Evolutionary conservation across 1,140 invertebrate species (phyloP).

Genomic region (Apis cerana): DNA sequence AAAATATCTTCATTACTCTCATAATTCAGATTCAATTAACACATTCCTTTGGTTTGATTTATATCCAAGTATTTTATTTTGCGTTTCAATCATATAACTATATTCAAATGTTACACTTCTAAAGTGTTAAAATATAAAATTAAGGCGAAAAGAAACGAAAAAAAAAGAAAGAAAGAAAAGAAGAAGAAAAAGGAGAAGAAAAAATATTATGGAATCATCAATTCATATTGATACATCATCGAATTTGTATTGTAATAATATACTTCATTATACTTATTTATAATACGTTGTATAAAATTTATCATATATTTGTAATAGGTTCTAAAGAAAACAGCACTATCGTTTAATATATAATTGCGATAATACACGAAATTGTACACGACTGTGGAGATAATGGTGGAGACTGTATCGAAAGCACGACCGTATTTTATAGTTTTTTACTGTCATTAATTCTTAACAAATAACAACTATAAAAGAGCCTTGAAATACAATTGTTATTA

Average conservation of each 20-base stretch:
- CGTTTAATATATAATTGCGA: conserved; percentile 17
- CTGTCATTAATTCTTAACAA: conserved; percentile 39
- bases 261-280: conserved; percentile 12
- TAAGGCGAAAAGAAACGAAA: background rate
- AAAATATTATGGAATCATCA: background rate
- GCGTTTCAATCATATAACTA: background rate
- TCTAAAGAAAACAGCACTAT: conserved; percentile 3
- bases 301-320: conserved; percentile 22
- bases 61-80: conserved; percentile 7
- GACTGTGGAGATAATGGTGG: background rate
- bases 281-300: conserved; percentile 33
- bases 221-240: background rate
- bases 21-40: conserved; percentile 36
- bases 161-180: background rate
- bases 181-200: background rate
- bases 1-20: conserved; percentile 22
- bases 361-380: conserved; percentile 26
- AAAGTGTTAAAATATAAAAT: background rate
- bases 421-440: conserved; percentile 63
- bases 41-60: conserved; percentile 33
- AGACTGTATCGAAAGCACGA: conserved; percentile 28
- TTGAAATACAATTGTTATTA: conserved; percentile 27
- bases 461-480: conserved; percentile 19
- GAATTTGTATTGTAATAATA: conserved; percentile 1
- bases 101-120: background rate